Base-by-base conservation (phyloP, 2,113 vertebrate species). In the Triplophysa rosa region DNA sequence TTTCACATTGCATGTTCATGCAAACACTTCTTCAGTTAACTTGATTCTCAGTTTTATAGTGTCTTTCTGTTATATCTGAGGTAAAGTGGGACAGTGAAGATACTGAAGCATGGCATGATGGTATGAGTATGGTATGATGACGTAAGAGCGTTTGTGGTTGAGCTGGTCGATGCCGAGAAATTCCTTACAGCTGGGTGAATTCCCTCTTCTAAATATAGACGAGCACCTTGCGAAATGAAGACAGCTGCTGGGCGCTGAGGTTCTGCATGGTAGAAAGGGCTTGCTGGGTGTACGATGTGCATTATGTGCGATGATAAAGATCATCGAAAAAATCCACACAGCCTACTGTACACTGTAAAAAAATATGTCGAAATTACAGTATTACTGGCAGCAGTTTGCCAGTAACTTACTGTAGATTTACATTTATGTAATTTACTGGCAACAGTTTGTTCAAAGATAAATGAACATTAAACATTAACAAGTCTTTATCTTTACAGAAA, bases 121-220 rank as follows among this genome's bases (percentile, higher is more conserved):
- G 10, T 49, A 14, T 49, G 52, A 71, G 17, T 37, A 61, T 12
- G 21, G 14, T 45, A 17, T 12, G 70, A 45, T 73, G 56, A 73
- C 54, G 71, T 45, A 21, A 73, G 56, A 21, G 33, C 21, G 21
- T 73, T 45, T n/a, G 72, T 75, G 59, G 56, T 75, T 29, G 58
- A 63, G 37, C 23, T 47, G 72, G 61, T 63, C 24, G 24, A 16
- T 63, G 61, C 61, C 2, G 26, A 75, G 59, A 75, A 59, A 75
- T 75, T 75, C 59, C 72, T 75, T 49, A 63, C 72, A 75, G 58
- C 21, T 29, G 40, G 26, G 59, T 75, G 72, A 75, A n/a, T 75
- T 73, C 58, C 72, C 58, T 47, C 72, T 47, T 62, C 72, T 75
- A 75, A 29, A 75, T 75, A 26, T 75, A 75, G 72, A 75, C 2